phyloP scores from a whole-genome alignment of 2,797 vertebrate species.

The Harpagifer antarcticus region DNA sequence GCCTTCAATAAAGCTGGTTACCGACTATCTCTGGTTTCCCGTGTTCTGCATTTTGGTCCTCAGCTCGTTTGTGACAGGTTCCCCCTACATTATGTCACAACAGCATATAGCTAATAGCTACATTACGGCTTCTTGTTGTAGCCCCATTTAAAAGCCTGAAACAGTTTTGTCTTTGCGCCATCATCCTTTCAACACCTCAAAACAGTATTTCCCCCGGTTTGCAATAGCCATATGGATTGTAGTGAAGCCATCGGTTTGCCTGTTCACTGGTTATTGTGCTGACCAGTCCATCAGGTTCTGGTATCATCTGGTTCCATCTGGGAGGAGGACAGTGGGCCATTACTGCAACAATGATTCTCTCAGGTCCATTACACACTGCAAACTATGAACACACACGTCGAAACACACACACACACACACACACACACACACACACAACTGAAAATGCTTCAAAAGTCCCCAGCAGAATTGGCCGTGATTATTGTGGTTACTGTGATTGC shows the following conservation, averaged over 20 bases:
- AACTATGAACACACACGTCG: not conserved
- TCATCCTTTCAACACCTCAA: constrained; percentile 9
- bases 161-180: not conserved
- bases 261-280: too few relatives aligned
- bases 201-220: not conserved
- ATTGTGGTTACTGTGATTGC: constrained; percentile 80
- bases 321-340: constrained; percentile 22
- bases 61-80: too few relatives aligned
- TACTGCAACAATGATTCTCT: constrained; percentile 36
- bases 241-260: not conserved
- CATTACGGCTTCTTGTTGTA: not conserved
- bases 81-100: too few relatives aligned
- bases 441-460: constrained; percentile 68
- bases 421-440: not conserved
- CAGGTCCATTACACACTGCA: constrained; percentile 32
- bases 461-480: constrained; percentile 74
- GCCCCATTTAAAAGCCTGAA: not conserved
- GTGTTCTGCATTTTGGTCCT: too few relatives aligned
- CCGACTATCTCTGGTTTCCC: too few relatives aligned
- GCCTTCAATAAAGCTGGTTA: too few relatives aligned
- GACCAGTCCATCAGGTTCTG: not conserved
- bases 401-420: constrained; percentile 25
- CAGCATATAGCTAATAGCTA: too few relatives aligned
- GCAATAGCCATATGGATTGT: not conserved
- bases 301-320: constrained; percentile 18